Evolutionary conservation across 2,113 vertebrate genomes (phyloP).

Genomic region (Cnemophilus loriae): DNA sequence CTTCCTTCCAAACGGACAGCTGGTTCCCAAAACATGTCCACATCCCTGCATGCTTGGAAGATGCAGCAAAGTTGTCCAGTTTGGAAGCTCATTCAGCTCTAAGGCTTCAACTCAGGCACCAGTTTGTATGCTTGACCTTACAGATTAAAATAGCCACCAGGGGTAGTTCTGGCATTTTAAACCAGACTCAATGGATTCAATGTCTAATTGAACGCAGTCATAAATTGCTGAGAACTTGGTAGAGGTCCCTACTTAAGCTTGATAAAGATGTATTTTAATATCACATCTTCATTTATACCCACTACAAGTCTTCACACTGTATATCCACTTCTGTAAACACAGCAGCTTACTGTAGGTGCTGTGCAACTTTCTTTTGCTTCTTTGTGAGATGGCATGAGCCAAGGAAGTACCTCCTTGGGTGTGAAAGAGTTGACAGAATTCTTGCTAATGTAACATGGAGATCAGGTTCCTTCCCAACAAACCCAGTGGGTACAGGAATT

Average conservation of each 20-base stretch:
- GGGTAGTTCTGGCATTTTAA: not conserved
- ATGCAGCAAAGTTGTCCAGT: not conserved
- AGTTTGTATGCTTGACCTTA: not conserved
- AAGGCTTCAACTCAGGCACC: not conserved
- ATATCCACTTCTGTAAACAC: not conserved
- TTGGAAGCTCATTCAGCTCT: not conserved
- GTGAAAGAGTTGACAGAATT: constrained; percentile 60
- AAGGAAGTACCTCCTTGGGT: not conserved
- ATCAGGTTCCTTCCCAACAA: constrained; percentile 61
- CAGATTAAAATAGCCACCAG: not conserved
- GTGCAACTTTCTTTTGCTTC: not conserved
- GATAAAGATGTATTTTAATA: not conserved
- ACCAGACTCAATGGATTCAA: not conserved
- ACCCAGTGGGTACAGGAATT: constrained; percentile 60
- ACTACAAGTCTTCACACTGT: not conserved
- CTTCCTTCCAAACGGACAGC: not conserved
- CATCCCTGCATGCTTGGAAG: not conserved
- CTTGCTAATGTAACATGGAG: constrained; percentile 52
- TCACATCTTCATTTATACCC: not conserved
- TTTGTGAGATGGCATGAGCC: not conserved
- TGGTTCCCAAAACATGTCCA: not conserved
- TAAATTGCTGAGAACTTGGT: not conserved
- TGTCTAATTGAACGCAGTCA: not conserved
- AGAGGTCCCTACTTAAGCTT: not conserved
- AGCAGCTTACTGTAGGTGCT: not conserved